Conservation (phyloP, 1,140 invertebrate genomes). For the Hetaerina americana region DNA sequence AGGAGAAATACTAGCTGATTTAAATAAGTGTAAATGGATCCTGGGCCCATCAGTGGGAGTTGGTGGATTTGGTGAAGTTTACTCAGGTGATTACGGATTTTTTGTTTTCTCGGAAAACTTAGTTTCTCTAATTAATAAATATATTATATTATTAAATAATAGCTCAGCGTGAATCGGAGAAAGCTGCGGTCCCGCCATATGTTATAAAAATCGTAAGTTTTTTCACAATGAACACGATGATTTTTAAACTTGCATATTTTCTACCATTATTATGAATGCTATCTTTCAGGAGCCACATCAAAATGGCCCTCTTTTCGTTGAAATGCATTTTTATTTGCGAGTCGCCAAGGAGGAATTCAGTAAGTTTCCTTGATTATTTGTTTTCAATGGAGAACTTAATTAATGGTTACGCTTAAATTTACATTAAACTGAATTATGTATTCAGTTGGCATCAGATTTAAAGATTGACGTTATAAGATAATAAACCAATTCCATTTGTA, state of each 20-base stretch:
- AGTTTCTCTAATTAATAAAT: neutral
- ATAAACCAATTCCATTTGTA: no score
- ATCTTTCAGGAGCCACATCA: conserved; percentile 66
- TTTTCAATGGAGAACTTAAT: neutral
- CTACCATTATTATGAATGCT: neutral
- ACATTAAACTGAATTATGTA: neutral
- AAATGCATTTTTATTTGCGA: conserved; percentile 86
- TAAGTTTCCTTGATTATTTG: conserved; percentile 34
- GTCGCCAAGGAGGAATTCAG: conserved; percentile 61
- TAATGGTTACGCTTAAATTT: neutral
- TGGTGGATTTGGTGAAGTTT: neutral
- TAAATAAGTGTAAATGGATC: neutral
- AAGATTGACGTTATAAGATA: no score
- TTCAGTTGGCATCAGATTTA: no score
- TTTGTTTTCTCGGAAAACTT: neutral
- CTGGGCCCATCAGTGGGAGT: neutral
- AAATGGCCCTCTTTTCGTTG: conserved; percentile 90
- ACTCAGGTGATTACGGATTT: neutral
- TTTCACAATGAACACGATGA: neutral
- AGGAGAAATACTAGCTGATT: neutral
- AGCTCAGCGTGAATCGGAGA: neutral
- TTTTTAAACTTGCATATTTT: neutral
- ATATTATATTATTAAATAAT: neutral
- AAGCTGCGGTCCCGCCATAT: neutral
- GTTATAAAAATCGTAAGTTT: conserved; percentile 3